A percentile compares a stretch with the other conserved stretches of the same genome.
These are phyloP conservation scores for Varanus salvator DNA, from an alignment of 2,113 vertebrate genomes.

Conservation along the genomic window DNA sequence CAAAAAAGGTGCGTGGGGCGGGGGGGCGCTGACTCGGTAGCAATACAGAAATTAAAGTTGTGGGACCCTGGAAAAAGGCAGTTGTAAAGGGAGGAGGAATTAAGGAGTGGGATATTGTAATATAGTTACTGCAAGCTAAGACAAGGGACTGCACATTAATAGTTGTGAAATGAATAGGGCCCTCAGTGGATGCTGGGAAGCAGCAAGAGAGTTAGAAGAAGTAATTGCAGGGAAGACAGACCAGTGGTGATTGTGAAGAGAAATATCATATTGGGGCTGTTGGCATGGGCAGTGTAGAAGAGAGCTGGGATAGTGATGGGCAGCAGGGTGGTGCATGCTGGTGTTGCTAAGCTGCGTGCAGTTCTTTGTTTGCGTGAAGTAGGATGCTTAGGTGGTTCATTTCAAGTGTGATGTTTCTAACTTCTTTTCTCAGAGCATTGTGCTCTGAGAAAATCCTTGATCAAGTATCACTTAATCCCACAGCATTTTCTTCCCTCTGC, in stretches of 20 bases:
- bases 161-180: not conserved
- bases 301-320: conserved; percentile 33
- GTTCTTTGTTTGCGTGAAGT: conserved; percentile 27
- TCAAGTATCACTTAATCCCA: not conserved
- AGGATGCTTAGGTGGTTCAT: conserved; percentile 8
- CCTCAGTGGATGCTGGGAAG: not conserved
- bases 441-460: not conserved
- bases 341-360: not conserved
- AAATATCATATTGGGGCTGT: not conserved
- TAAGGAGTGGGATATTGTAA: not conserved
- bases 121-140: not conserved
- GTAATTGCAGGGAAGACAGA: not conserved
- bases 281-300: not conserved
- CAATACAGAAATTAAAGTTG: not conserved
- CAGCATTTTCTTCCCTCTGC: not conserved
- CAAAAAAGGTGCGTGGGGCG: not conserved
- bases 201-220: not conserved
- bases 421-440: not conserved
- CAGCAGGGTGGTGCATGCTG: conserved; percentile 32
- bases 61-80: not conserved
- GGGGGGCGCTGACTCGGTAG: not conserved
- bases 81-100: conserved; percentile 28
- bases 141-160: not conserved
- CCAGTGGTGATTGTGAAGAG: not conserved
- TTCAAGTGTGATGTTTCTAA: not conserved